Evolutionary conservation across 2,797 vertebrate species (phyloP).

Genomic region (Limosa lapponica): DNA sequence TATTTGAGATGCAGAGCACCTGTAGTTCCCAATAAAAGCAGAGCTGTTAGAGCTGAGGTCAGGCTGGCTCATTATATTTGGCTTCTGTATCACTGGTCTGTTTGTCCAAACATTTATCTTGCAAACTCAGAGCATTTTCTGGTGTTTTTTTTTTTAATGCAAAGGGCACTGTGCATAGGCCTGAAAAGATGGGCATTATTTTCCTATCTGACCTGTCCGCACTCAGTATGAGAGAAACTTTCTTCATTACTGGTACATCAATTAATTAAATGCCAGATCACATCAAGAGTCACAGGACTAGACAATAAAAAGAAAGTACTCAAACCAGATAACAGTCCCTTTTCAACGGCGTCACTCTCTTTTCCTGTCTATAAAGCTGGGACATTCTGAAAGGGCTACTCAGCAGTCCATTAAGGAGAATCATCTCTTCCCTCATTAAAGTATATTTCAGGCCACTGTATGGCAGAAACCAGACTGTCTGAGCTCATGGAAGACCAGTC

Average conservation of each 20-base stretch:
- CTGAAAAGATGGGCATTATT: neutral
- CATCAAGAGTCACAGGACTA: neutral
- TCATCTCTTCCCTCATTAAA: neutral
- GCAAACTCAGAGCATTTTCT: neutral
- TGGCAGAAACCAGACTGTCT: neutral
- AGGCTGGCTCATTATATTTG: neutral
- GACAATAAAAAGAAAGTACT: slow-evolving; percentile 12
- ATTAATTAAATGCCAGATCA: slow-evolving; percentile 24
- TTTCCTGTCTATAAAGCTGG: neutral
- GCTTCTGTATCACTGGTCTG: neutral
- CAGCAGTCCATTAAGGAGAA: neutral
- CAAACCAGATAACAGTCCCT: neutral
- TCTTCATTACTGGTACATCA: neutral
- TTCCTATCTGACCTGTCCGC: neutral
- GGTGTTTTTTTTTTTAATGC: neutral
- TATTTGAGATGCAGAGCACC: neutral
- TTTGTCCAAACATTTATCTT: neutral
- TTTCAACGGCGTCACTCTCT: neutral
- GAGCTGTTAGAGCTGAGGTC: neutral
- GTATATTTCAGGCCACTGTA: neutral
- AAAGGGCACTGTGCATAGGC: neutral
- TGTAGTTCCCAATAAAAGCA: neutral
- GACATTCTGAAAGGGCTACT: neutral
- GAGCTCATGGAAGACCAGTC: neutral
- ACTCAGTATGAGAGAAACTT: neutral